phyloP scores from a whole-genome alignment of 2,888 invertebrate species.

The Zonitis immaculata region DNA sequence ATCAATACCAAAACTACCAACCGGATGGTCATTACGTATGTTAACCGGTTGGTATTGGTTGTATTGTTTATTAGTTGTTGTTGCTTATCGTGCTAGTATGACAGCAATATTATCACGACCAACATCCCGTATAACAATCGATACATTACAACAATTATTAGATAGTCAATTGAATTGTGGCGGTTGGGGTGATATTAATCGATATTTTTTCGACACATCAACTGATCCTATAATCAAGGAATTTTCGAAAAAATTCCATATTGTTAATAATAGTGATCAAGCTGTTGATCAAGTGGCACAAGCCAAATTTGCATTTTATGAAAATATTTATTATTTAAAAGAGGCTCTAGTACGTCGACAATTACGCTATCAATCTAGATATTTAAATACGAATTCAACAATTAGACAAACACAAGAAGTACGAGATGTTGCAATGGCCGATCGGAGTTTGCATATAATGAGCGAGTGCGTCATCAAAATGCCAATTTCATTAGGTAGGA shows the following conservation, averaged over 20 bases:
- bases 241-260: conserved; percentile 64
- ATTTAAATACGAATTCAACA: conserved; percentile 18
- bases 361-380: conserved; percentile 38
- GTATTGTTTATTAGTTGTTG: conserved; percentile 73
- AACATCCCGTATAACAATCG: conserved; percentile 69
- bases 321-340: conserved; percentile 67
- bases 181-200: conserved; percentile 68
- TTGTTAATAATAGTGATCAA: conserved; percentile 56
- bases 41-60: conserved; percentile 87
- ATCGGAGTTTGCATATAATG: conserved; percentile 72
- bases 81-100: conserved; percentile 78
- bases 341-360: conserved; percentile 60
- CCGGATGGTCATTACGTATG: conserved; percentile 74
- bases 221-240: conserved; percentile 62
- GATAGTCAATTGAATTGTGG: conserved; percentile 63
- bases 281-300: conserved; percentile 64
- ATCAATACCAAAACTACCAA: conserved; percentile 70
- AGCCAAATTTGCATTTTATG: conserved; percentile 75
- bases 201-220: conserved; percentile 65
- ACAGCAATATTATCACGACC: conserved; percentile 80
- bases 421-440: conserved; percentile 22
- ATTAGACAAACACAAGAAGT: conserved; percentile 18
- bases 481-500: conserved; percentile 63
- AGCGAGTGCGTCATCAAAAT: conserved; percentile 72
- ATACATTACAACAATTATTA: conserved; percentile 66